phyloP scores from a whole-genome alignment of 2,113 vertebrate species.

The Microtus montanus region DNA sequence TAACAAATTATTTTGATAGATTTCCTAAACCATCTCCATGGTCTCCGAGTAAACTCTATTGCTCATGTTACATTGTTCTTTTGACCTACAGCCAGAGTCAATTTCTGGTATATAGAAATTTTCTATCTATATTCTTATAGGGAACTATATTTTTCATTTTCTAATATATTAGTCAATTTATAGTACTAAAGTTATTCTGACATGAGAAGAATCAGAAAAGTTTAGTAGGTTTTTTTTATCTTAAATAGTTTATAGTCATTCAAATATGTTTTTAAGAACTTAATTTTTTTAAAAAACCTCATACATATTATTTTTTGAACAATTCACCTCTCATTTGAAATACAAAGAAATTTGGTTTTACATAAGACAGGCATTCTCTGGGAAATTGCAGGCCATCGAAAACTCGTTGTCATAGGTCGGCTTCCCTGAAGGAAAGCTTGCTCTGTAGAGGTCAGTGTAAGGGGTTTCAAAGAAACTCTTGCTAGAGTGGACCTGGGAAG shows the following conservation, averaged over 20 bases:
- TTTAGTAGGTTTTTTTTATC: background rate
- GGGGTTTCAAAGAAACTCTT: background rate
- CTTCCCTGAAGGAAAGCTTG: background rate
- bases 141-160: background rate
- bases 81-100: too few species aligned
- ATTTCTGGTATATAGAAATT: conserved; percentile 33
- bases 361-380: background rate
- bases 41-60: too few species aligned
- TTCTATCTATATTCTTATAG: conserved; percentile 9
- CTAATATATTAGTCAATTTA: conserved; percentile 43
- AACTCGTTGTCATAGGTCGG: background rate
- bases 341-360: background rate
- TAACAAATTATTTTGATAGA: too few species aligned
- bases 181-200: conserved; percentile 46
- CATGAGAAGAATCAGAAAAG: background rate
- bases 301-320: background rate
- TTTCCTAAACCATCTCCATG: too few species aligned
- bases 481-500: background rate
- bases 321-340: background rate
- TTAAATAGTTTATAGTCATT: background rate
- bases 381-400: background rate
- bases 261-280: background rate
- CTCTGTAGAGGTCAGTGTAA: background rate
- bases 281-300: background rate
- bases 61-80: too few species aligned